These are phyloP conservation scores for Mobula hypostoma DNA, from an alignment of 2,113 vertebrate genomes.

Conservation along the genomic window DNA sequence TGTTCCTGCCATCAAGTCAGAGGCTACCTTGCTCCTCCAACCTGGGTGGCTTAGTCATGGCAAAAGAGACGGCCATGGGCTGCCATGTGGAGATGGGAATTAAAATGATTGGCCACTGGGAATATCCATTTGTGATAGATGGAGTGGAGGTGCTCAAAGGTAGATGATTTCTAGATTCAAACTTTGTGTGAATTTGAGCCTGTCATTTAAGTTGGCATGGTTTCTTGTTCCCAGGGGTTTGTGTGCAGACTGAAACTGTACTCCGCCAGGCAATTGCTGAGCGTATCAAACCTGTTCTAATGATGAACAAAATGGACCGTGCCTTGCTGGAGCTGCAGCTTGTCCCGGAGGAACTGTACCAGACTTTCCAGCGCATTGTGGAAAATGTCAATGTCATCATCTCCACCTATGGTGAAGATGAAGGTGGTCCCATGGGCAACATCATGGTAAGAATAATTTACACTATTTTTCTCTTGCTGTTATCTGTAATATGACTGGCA, in stretches of 20 bases:
- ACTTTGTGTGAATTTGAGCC: not conserved
- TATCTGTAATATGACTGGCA: not conserved
- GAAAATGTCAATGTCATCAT: slow-evolving; percentile 93
- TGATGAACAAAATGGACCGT: slow-evolving; percentile 99
- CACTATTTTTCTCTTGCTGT: not conserved
- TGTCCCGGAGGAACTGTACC: slow-evolving; percentile 79
- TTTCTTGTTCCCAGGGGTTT: slow-evolving; percentile 65
- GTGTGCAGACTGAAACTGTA: slow-evolving; percentile 91
- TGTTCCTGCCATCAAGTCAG: too few relatives aligned
- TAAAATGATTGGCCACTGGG: too few relatives aligned
- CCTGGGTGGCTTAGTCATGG: too few relatives aligned
- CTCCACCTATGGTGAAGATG: slow-evolving; percentile 83
- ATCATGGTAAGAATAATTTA: slow-evolving; percentile 68
- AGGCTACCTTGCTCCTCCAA: too few relatives aligned
- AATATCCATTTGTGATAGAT: too few relatives aligned
- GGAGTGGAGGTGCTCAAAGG: too few relatives aligned
- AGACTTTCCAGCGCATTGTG: slow-evolving; percentile 93
- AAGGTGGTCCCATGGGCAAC: slow-evolving; percentile 83
- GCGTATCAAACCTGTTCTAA: slow-evolving; percentile 89
- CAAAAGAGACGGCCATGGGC: too few relatives aligned
- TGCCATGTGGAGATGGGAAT: too few relatives aligned
- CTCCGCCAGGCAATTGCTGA: slow-evolving; percentile 88
- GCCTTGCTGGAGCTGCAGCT: slow-evolving; percentile 90
- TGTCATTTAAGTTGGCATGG: not conserved
- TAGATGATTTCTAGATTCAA: not conserved